Evolutionary conservation across 2,888 invertebrate species (phyloP), one percentile per base, ranked within the genome.

Genomic region (Protophormia terraenovae): DNA sequence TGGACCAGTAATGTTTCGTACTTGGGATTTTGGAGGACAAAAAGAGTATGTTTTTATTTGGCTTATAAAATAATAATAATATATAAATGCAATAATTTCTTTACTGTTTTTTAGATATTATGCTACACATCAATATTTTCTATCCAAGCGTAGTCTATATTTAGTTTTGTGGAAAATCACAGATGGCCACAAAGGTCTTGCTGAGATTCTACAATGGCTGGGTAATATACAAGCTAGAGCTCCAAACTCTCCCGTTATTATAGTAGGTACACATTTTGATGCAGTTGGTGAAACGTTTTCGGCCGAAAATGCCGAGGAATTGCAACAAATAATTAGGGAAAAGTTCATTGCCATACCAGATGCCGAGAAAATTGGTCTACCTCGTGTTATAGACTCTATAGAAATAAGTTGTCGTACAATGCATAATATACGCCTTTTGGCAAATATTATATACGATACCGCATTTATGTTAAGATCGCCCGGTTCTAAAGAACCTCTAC

Each of bases 11-110:
- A 96, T 97, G 29, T 98, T 98, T 93, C 94, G 98, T 73, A 99
- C 99, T 0, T 99, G 99, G 99, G 99, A 99, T 93, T 99, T 99
- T 93, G 99, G 99, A 4, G 99, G 99, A 0, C 99, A 99, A 93
- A 96, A 96, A 90, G 99, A 99, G 95, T 96, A 89, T 93, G 94
- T n/a, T 10, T 93, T 14, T 1, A 58, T 24, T 53, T 4, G 6
- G 8, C 10, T 29, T 32, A 29, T 41, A 12, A 45, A 2, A 1
- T 50, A 35, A n/a, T 1, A 62, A 16, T 83, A 35, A 87, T n/a
- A 47, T 2, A 1, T 55, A 14, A 62, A 58, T n/a, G n/a, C n/a
- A n/a, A n/a, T 27, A 19, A 29, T 35, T 66, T 38, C 0, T 12
- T 22, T 53, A 16, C 27, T 27, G 4, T 14, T n/a, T 84, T 77